Evolutionary conservation across 2,113 vertebrate species (phyloP).

Genomic region (Himantopus leucocephalus): DNA sequence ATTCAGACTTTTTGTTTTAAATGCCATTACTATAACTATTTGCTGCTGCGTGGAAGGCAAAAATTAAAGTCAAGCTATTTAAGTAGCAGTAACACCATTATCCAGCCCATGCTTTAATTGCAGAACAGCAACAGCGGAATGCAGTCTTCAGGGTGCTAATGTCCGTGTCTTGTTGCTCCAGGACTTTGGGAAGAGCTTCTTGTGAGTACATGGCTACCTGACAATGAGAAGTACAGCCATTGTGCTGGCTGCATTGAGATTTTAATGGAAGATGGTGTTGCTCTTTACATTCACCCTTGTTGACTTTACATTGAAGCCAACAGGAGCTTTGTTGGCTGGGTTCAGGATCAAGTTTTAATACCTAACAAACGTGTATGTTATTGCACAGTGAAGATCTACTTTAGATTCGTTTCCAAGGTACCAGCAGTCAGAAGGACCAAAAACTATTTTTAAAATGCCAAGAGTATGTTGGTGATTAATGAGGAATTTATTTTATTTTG

Average conservation of each 20-base stretch:
- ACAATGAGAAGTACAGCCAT: not conserved
- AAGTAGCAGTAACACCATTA: not conserved
- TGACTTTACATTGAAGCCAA: not conserved
- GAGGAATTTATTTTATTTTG: conserved; percentile 64
- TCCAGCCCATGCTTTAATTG: not conserved
- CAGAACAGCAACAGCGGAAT: not conserved
- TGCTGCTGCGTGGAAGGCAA: not conserved
- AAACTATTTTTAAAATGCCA: conserved; percentile 40
- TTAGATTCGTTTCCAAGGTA: not conserved
- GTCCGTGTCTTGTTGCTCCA: not conserved
- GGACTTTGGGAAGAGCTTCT: not conserved
- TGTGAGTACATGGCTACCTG: not conserved
- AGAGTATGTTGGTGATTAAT: conserved; percentile 50
- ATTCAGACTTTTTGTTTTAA: not conserved
- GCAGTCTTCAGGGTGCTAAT: not conserved
- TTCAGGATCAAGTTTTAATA: not conserved
- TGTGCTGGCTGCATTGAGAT: not conserved
- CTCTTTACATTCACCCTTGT: not conserved
- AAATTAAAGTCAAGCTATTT: not conserved
- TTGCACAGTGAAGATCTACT: not conserved
- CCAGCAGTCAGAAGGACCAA: conserved; percentile 1
- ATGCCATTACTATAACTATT: not conserved
- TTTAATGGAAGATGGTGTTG: not conserved
- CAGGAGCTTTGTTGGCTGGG: not conserved
- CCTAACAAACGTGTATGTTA: not conserved